phyloP scores from a whole-genome alignment of 2,797 vertebrate species.

The Hirundo rustica region DNA sequence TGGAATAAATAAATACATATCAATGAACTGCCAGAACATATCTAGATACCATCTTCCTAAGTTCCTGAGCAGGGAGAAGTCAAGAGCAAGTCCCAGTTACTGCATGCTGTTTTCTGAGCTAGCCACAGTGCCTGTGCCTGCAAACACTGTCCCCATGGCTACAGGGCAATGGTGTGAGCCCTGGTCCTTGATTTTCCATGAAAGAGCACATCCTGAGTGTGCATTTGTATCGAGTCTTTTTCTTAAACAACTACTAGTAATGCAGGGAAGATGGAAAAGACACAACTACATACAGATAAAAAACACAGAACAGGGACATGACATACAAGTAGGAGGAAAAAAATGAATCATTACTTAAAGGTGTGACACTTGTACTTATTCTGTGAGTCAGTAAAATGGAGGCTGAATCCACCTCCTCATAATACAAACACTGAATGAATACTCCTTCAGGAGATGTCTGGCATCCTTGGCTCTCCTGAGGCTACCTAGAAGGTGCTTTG shows the following conservation, averaged over 20 bases:
- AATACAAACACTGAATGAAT: neutral
- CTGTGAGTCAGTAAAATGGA: neutral
- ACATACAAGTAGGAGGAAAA: neutral
- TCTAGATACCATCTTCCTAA: neutral
- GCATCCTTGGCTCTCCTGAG: neutral
- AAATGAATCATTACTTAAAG: neutral
- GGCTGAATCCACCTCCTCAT: neutral
- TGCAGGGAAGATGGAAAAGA: neutral
- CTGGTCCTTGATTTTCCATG: neutral
- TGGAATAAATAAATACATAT: neutral
- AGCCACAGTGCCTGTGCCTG: neutral
- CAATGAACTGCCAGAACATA: neutral
- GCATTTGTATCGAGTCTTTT: neutral
- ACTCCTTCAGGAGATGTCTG: neutral
- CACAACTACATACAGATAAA: neutral
- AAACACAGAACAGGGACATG: neutral
- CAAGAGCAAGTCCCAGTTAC: neutral
- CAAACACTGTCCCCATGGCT: neutral
- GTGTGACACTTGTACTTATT: neutral
- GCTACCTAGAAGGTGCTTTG: neutral
- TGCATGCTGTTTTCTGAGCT: neutral
- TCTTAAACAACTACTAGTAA: neutral
- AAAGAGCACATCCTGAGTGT: neutral
- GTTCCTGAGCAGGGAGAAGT: neutral
- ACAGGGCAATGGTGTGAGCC: neutral